phyloP scores from a whole-genome alignment of 1,140 invertebrate species.

The Elymnias hypermnestra region DNA sequence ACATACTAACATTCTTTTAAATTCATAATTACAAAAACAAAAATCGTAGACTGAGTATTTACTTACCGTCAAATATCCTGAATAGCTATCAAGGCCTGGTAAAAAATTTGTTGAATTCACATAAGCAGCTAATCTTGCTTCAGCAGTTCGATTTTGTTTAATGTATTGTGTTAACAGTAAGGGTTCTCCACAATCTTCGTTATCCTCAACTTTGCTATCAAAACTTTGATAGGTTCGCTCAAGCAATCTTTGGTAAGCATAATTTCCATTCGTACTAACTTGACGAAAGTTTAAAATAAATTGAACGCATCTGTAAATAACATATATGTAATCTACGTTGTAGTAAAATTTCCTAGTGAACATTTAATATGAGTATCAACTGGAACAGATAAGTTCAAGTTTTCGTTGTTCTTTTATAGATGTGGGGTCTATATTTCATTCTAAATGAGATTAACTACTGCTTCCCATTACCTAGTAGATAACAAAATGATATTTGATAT shows the following conservation, averaged over 20 bases:
- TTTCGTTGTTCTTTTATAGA: too few species aligned
- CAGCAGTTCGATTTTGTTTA: conserved; percentile 45
- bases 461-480: too few species aligned
- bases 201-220: not conserved
- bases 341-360: too few species aligned
- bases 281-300: not conserved
- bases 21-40: too few species aligned
- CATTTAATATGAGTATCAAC: too few species aligned
- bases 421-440: too few species aligned
- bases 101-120: conserved; percentile 53
- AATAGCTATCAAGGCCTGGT: conserved; percentile 62
- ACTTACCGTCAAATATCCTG: conserved; percentile 65
- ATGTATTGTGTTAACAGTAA: conserved; percentile 57
- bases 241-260: not conserved
- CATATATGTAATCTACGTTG: too few species aligned
- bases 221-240: not conserved
- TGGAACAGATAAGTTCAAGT: too few species aligned
- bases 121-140: conserved; percentile 50
- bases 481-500: too few species aligned
- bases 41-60: not conserved
- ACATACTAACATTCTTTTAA: too few species aligned
- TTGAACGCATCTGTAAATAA: not conserved
- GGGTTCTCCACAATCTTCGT: conserved; percentile 34
- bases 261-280: not conserved
- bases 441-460: too few species aligned